Evolutionary conservation across 2,888 invertebrate genomes (phyloP), one percentile per base, ranked within the genome.

Genomic region (Dicyrtoma fusca): DNA sequence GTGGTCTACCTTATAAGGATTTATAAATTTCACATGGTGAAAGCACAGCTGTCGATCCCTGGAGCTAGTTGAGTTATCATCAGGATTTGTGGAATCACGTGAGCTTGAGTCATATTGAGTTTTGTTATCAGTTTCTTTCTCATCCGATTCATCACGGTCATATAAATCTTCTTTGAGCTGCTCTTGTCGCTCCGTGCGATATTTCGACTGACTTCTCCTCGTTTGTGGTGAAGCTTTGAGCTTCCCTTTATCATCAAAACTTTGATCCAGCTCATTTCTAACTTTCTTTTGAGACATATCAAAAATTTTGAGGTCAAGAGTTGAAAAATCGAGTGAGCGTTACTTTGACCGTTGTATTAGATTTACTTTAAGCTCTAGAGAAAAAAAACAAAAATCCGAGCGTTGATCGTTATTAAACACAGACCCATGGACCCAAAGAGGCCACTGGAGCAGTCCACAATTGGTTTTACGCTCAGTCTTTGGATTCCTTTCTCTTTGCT

Each of bases 51-150:
- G 51, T 53, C 49, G 51, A 17, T 61, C 26, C 42, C 10, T 42
- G 44, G 49, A 25, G 26, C 25, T 63, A 49, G 19, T 64, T 14
- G 64, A 64, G 17, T 23, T 49, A 25, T 64, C 49, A 25, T 51
- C 64, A 47, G 23, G 49, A n/a, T 64, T 49, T 42, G 61, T n/a
- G 61, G 61, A 61, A 11, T 61, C 61, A 34, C 26, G 25, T 4
- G 64, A 64, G 11, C 49, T 64, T 21, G 51, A 64, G 26, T 49
- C 64, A 14, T 47, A 64, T 19, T 14, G 26, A 26, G n/a, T 47
- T 23, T 61, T 61, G 42, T 61, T 13, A 17, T 26, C 44, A 34
- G 42, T 34, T 61, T 42, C 26, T 61, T 61, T 26, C 42, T 61
- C 61, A 61, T 61, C 61, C 19, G n/a, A 61, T 44, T 42, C 61